A percentile compares a stretch with the other conserved stretches of the same genome.
These are phyloP conservation scores for Propithecus perrieri DNA, from an alignment of 2,797 vertebrate genomes.

Conservation along the genomic window DNA sequence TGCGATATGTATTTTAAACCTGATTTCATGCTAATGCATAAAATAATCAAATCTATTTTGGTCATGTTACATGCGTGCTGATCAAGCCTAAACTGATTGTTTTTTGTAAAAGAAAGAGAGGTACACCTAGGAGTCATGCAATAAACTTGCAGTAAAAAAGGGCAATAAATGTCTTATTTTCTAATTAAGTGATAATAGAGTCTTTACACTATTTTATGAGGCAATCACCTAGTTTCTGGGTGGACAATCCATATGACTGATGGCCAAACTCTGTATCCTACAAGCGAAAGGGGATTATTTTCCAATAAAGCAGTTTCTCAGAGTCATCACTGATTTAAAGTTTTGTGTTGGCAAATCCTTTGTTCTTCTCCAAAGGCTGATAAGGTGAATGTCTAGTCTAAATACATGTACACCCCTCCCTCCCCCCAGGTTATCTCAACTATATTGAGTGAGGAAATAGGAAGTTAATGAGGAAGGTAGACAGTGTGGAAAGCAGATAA, in stretches of 20 bases:
- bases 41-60: background rate
- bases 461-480: background rate
- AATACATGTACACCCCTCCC: rapidly evolving
- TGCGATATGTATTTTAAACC: background rate
- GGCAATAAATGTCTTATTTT: background rate
- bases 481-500: background rate
- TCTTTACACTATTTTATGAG: conserved; percentile 53
- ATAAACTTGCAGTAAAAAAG: background rate
- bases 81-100: background rate
- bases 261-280: background rate
- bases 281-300: conserved; percentile 48
- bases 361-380: background rate
- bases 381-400: too few species aligned
- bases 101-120: background rate
- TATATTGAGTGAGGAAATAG: rapidly evolving
- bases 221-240: conserved; percentile 41
- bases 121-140: background rate
- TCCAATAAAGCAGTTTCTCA: conserved; percentile 42
- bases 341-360: background rate
- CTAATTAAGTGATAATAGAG: conserved; percentile 5
- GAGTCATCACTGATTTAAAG: background rate
- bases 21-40: background rate
- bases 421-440: rapidly evolving
- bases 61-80: too few species aligned
- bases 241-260: conserved; percentile 45